A percentile compares a stretch with the other conserved stretches of the same genome.
phyloP scores from a whole-genome alignment of 1,140 invertebrate genomes.

The Armadillidium nasatum region DNA sequence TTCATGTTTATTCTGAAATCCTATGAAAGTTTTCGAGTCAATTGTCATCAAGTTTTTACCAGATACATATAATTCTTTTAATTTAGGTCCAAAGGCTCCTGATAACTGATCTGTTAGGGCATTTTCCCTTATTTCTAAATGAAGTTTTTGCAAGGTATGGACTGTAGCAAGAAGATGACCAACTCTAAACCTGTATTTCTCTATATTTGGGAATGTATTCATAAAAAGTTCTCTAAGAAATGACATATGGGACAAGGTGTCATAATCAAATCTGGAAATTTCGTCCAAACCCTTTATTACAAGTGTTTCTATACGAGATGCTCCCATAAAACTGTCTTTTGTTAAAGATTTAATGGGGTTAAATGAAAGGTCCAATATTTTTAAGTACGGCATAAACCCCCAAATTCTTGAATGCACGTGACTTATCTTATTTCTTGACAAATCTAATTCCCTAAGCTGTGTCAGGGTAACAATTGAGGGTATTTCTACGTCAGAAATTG shows the following conservation, averaged over 20 bases:
- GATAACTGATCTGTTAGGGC: constrained; percentile 57
- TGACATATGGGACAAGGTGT: constrained; percentile 43
- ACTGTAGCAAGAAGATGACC: constrained; percentile 54
- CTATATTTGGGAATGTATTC: constrained; percentile 43
- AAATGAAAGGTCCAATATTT: constrained; percentile 43
- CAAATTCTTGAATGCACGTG: constrained; percentile 58
- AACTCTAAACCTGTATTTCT: constrained; percentile 43
- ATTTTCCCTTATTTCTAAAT: constrained; percentile 55
- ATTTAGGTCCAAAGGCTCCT: constrained; percentile 65
- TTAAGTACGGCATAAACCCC: constrained; percentile 42
- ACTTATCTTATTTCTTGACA: constrained; percentile 63
- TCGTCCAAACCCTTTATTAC: constrained; percentile 41
- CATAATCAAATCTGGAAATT: constrained; percentile 42
- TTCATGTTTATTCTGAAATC: constrained; percentile 55
- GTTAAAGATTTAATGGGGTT: constrained; percentile 44
- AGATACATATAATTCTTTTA: constrained; percentile 71
- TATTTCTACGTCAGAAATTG: constrained; percentile 51
- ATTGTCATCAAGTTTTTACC: constrained; percentile 58
- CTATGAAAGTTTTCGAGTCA: constrained; percentile 63
- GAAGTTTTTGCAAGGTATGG: constrained; percentile 42
- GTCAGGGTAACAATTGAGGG: constrained; percentile 51
- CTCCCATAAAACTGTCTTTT: constrained; percentile 42
- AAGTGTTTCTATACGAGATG: constrained; percentile 40
- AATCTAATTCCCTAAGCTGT: constrained; percentile 60
- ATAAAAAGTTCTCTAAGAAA: constrained; percentile 40